phyloP scores from a whole-genome alignment of 2,797 vertebrate genomes.

The Bothrops alternatus region DNA sequence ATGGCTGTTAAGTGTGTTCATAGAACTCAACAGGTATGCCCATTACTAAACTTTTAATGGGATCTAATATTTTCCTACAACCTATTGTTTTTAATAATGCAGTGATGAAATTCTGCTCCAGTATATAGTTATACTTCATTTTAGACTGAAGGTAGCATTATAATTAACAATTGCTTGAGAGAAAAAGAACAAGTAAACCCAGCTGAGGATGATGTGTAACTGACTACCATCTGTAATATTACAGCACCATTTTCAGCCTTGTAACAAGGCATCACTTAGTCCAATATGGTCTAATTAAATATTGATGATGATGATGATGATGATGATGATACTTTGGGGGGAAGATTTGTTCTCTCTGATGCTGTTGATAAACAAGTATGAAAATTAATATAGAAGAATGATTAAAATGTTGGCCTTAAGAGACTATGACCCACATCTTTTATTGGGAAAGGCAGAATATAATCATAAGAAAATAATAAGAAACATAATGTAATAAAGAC shows the following conservation, averaged over 20 bases:
- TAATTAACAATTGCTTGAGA: not conserved
- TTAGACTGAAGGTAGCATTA: not conserved
- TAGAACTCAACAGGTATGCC: slow-evolving; percentile 82
- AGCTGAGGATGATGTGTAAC: not conserved
- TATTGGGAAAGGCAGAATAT: not conserved
- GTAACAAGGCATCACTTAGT: not conserved
- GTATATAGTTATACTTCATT: not conserved
- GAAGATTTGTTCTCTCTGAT: too few species aligned
- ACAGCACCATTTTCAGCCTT: not conserved
- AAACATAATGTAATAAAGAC: not conserved
- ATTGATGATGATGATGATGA: too few species aligned
- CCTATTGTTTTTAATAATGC: not conserved
- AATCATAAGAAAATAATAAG: not conserved
- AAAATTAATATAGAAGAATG: too few species aligned
- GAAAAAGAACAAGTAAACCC: not conserved
- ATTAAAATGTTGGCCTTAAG: too few species aligned
- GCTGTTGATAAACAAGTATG: too few species aligned
- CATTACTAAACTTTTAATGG: not conserved
- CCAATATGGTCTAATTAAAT: too few species aligned
- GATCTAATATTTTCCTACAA: not conserved
- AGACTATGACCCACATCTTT: too few species aligned
- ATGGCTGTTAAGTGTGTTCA: slow-evolving; percentile 94
- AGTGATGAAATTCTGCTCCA: not conserved
- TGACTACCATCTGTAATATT: not conserved
- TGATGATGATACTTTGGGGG: not conserved